phyloP scores from a whole-genome alignment of 30 jellyfish, hydroid and myxozoan genomes.

The Turritopsis rubra region DNA sequence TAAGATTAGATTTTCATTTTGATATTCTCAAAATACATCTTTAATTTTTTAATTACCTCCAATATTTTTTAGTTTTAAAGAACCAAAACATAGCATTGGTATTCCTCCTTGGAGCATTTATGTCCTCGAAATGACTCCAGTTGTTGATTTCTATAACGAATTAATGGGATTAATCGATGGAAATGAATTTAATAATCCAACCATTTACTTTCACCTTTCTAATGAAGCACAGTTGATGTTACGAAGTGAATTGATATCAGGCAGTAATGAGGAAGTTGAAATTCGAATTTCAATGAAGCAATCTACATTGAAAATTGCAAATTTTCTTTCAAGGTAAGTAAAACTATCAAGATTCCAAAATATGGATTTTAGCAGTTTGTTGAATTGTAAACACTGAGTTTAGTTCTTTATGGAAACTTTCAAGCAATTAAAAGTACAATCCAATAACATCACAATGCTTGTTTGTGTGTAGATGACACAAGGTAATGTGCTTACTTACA shows the following conservation, averaged over 20 bases:
- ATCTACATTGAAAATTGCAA: slow-evolving; percentile 69
- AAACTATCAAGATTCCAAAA: background rate
- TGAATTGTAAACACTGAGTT: background rate
- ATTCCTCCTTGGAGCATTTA: slow-evolving; percentile 74
- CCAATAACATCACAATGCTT: too few species aligned
- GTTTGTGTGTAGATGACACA: too few species aligned
- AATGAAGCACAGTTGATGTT: slow-evolving; percentile 67
- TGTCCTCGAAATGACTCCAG: slow-evolving; percentile 55
- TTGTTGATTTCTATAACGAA: slow-evolving; percentile 41
- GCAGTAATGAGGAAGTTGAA: slow-evolving; percentile 31
- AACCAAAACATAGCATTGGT: slow-evolving; percentile 8
- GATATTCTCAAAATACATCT: background rate
- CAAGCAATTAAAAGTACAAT: too few species aligned
- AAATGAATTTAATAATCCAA: slow-evolving; percentile 81
- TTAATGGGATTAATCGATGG: slow-evolving; percentile 72
- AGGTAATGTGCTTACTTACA: too few species aligned
- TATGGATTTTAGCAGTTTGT: background rate
- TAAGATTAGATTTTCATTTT: background rate
- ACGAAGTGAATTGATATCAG: slow-evolving; percentile 45
- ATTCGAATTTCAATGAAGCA: slow-evolving; percentile 25
- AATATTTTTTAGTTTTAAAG: background rate
- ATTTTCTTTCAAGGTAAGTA: slow-evolving; percentile 71
- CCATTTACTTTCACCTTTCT: slow-evolving; percentile 63
- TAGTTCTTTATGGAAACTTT: too few species aligned
- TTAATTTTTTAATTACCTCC: background rate